These are phyloP conservation scores for Hydractinia symbiolongicarpus DNA, from an alignment of 30 jellyfish, hydroid and myxozoan species.

Conservation along the genomic window DNA sequence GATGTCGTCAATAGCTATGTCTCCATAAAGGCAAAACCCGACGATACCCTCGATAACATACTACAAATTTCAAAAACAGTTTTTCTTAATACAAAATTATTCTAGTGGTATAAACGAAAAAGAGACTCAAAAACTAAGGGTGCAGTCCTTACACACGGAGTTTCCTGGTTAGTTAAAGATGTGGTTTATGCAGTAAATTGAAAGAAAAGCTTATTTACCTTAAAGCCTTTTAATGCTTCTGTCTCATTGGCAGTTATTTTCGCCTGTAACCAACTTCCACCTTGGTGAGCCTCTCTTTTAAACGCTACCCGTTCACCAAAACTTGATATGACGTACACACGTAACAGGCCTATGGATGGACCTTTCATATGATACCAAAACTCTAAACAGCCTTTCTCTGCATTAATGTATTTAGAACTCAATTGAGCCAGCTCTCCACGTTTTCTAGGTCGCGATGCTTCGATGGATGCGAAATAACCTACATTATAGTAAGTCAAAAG, in stretches of 20 bases:
- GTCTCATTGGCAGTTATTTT: slow-evolving; percentile 14
- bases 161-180: no score
- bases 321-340: slow-evolving; percentile 29
- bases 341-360: slow-evolving; percentile 54
- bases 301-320: slow-evolving; percentile 26
- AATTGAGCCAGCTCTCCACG: slow-evolving; percentile 57
- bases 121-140: no score
- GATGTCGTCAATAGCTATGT: slow-evolving; percentile 33
- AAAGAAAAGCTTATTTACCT: slow-evolving; percentile 9
- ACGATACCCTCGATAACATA: slow-evolving; percentile 20
- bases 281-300: slow-evolving; percentile 51
- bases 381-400: slow-evolving; percentile 59
- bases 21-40: slow-evolving; percentile 29
- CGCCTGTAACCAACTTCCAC: slow-evolving; percentile 58
- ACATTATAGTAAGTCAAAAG: neutral
- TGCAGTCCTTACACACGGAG: no score
- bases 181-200: no score
- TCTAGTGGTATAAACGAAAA: no score
- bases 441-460: slow-evolving; percentile 62
- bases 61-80: neutral
- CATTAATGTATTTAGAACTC: slow-evolving; percentile 38
- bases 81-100: neutral
- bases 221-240: neutral
- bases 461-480: slow-evolving; percentile 80
- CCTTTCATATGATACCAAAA: slow-evolving; percentile 93